Base-by-base conservation (phyloP, 2,888 invertebrate species). In the Coenonympha arcania region DNA sequence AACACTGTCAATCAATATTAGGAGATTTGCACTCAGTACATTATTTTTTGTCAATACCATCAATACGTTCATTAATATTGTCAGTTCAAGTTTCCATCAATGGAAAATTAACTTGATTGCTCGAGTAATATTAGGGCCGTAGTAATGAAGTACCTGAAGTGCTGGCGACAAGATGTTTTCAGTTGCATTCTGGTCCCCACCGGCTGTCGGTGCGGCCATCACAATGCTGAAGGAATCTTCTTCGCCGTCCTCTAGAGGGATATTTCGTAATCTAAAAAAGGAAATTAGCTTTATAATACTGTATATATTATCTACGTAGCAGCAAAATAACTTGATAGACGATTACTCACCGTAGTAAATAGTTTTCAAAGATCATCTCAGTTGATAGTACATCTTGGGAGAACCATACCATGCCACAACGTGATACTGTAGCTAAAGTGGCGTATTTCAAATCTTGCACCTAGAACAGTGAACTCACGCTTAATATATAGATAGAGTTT, bases 391-490 rank as follows among this genome's bases (percentile, higher is more conserved):
- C 98, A 77, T 99, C 99, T 76, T 99, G 99, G 6, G 97, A 98
- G 90, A 99, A 99, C 99, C 99, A 99, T 34, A 99, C 98, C 99
- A 99, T 99, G 59, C 99, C 99, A 76, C 99, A 99, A 79, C 99
- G 96, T 4, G 98, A 98, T 0, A 99, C 99, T 0, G 99, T 99
- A 13, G 99, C 99, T 58, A 99, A 87, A 0, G 99, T 99, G 0
- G 99, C 99, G 78, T 96, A 99, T 78, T 96, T 96, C 68, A 99
- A 82, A 84, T 99, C 99, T 89, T 99, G 98, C 5, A 87, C 87
- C 87, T 87, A 56, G 33, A 60, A 53, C 46, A 40, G 15, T 18
- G 43, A 30, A 1, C n/a, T n/a, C n/a, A n/a, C n/a, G n/a, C n/a
- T n/a, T n/a, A n/a, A n/a, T n/a, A n/a, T n/a, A n/a, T n/a, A n/a